Percentiles rank a stretch among this genome's conserved stretches.
These are phyloP conservation scores for Colistium nudipinnis DNA, from an alignment of 2,113 vertebrate genomes.

Conservation along the genomic window DNA sequence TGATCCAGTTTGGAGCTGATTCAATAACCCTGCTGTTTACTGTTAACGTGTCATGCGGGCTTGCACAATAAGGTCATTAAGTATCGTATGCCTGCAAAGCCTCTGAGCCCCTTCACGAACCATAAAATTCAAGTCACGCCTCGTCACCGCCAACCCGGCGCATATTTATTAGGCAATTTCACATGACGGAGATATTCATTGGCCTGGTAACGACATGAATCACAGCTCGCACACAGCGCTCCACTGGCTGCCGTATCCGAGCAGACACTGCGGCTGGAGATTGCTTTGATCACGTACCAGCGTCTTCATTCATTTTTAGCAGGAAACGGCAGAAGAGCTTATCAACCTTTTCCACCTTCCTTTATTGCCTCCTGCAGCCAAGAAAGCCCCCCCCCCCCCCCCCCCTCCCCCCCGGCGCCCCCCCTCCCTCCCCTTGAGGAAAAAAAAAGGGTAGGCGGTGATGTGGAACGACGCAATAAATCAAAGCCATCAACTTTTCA, in stretches of 20 bases:
- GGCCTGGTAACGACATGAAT: conserved; percentile 54
- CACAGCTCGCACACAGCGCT: conserved; percentile 12
- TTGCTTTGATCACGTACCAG: conserved; percentile 39
- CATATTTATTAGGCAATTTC: conserved; percentile 72
- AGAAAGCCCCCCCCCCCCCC: too few species aligned
- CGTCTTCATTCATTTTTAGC: conserved; percentile 10
- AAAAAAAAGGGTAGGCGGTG: too few species aligned
- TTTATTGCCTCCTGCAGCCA: conserved; percentile 4
- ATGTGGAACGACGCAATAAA: not conserved
- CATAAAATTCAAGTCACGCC: conserved; percentile 58
- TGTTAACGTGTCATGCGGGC: conserved; percentile 19
- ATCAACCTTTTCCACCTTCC: not conserved
- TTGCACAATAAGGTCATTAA: conserved; percentile 32
- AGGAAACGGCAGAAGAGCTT: conserved; percentile 10
- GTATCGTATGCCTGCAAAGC: conserved; percentile 38
- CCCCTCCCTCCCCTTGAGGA: too few species aligned
- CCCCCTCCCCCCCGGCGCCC: too few species aligned
- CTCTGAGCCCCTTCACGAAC: conserved; percentile 22
- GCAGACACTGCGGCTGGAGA: conserved; percentile 25
- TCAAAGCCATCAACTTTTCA: not conserved
- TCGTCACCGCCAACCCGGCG: conserved; percentile 15
- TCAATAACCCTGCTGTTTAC: conserved; percentile 30
- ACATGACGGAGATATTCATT: conserved; percentile 48
- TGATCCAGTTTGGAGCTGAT: conserved; percentile 1
- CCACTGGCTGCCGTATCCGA: conserved; percentile 23